Base-by-base conservation (phyloP, 2,113 vertebrate genomes). In the Nyctibius bracteatus region DNA sequence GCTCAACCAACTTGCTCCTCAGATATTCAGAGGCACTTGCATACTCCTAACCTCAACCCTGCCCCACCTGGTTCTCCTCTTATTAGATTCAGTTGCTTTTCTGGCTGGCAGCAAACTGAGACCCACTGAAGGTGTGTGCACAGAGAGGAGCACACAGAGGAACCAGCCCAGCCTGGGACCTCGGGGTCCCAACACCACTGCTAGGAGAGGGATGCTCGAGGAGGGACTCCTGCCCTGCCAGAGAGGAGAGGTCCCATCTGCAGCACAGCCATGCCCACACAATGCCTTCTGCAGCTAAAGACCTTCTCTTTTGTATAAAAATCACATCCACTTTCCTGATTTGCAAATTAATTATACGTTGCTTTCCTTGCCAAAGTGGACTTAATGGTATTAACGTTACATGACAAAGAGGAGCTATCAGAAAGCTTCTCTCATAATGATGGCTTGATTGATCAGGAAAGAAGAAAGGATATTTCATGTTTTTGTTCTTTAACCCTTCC, bases 321-420 rank as follows among this genome's bases (percentile, higher is more conserved):
- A 94, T 82, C 88, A 92, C 95, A 96, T 94, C 86, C 61, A 66
- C 92, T 66, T 89, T 73, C 83, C 94, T 59, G 82, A 94, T 94
- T 79, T 96, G 82, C 94, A 97, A 80, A 96, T 97, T 96, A 97
- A 97, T 96, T 93, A 88, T 35, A 81, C 3, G 21, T 90, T 2
- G 3, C 72, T 79, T 93, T 72, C 85, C 82, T 84, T 96, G 92
- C 95, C 94, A 90, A 95, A 91, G 88, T 91, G 72, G 91, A 86
- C 88, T 75, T 96, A 92, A 96, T 91, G 88, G 85, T 91, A 97
- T 96, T 95, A 95, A 94, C 10, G 35, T 88, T 94, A 83, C 70
- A 85, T 47, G 87, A 85, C 80, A 92, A 96, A 90, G 83, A 84
- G 85, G 44, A 92, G 59, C 81, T 47, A 91, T 81, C 43, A 91